Evolutionary conservation across 2,888 invertebrate genomes (phyloP).

Genomic region (Caenorhabditis doughertyi): DNA sequence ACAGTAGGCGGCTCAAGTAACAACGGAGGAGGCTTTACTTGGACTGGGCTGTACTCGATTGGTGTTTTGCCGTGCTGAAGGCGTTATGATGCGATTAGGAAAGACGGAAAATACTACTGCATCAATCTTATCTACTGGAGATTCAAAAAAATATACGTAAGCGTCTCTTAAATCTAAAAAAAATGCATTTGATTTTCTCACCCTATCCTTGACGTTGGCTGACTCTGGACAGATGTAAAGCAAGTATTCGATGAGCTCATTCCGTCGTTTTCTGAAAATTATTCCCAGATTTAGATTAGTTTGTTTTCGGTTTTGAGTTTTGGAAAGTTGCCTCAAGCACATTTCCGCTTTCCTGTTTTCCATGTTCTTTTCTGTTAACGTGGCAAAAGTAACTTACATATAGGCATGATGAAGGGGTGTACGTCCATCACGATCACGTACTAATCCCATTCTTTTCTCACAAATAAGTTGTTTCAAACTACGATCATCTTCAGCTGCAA

Average conservation of each 20-base stretch:
- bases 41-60: slow-evolving; percentile 48
- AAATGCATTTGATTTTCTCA: slow-evolving; percentile 35
- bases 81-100: slow-evolving; percentile 49
- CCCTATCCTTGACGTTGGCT: slow-evolving; percentile 75
- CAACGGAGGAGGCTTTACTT: slow-evolving; percentile 15
- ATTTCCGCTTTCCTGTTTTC: slow-evolving; percentile 18
- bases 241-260: slow-evolving; percentile 72
- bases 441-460: slow-evolving; percentile 73
- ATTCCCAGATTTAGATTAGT: slow-evolving; percentile 28
- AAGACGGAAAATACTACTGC: slow-evolving; percentile 16
- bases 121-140: not conserved
- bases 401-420: slow-evolving; percentile 80
- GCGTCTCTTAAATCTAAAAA: slow-evolving; percentile 15
- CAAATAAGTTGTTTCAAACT: slow-evolving; percentile 80
- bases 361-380: not conserved
- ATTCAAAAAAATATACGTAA: slow-evolving; percentile 7
- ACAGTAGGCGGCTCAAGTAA: slow-evolving; percentile 21
- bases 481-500: slow-evolving; percentile 77
- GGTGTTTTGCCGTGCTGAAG: slow-evolving; percentile 55
- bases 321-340: slow-evolving; percentile 21
- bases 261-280: slow-evolving; percentile 53
- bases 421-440: slow-evolving; percentile 73
- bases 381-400: slow-evolving; percentile 47
- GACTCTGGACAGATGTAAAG: slow-evolving; percentile 79
- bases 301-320: slow-evolving; percentile 36